Evolutionary conservation across 2,113 vertebrate genomes (phyloP).

Genomic region (Mystacornis crossleyi): DNA sequence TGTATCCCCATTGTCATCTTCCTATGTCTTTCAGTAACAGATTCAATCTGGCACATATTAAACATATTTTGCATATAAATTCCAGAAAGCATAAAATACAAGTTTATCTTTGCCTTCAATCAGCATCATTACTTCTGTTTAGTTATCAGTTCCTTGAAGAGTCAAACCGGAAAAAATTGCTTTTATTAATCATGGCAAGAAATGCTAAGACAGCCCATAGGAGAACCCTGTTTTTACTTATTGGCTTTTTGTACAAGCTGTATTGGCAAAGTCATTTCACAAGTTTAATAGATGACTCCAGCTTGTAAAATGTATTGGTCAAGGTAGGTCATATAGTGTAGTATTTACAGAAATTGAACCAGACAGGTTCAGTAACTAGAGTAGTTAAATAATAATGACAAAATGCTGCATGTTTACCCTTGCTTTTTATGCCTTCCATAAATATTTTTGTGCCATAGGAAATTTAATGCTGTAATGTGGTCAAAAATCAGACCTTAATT

Average conservation of each 20-base stretch:
- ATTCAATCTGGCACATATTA: neutral
- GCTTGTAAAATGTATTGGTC: slow-evolving; percentile 27
- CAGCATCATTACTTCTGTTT: neutral
- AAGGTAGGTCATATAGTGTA: neutral
- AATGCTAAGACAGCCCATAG: neutral
- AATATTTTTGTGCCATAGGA: neutral
- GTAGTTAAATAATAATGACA: slow-evolving; percentile 35
- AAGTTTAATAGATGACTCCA: slow-evolving; percentile 25
- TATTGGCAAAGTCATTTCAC: slow-evolving; percentile 46
- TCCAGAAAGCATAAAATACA: neutral
- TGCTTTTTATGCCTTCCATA: neutral
- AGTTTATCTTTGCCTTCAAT: neutral
- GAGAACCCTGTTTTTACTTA: neutral
- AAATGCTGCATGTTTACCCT: slow-evolving; percentile 4
- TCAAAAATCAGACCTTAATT: slow-evolving; percentile 32
- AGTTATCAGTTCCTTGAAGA: neutral
- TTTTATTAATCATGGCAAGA: slow-evolving; percentile 30
- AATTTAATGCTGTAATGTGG: neutral
- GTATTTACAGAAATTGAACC: slow-evolving; percentile 26
- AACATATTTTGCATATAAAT: neutral
- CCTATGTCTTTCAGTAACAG: neutral
- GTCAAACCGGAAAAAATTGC: neutral
- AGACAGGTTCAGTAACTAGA: slow-evolving; percentile 16
- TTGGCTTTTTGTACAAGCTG: slow-evolving; percentile 24
- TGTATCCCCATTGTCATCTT: neutral